These are phyloP conservation scores for Campylorhamphus procurvoides DNA, from an alignment of 2,113 vertebrate species.

Conservation along the genomic window DNA sequence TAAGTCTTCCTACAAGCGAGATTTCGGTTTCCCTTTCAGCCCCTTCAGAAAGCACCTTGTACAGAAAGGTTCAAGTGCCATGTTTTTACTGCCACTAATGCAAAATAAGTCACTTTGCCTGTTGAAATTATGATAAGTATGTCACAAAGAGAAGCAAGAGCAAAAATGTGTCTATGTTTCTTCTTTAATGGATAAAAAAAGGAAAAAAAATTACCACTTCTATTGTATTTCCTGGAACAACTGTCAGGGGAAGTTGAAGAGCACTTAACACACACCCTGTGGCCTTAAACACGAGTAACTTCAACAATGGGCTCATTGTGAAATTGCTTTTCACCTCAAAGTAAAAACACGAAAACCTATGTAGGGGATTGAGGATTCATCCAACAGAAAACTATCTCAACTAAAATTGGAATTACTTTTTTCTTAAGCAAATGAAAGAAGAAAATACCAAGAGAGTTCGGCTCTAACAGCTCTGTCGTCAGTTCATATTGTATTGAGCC, in stretches of 20 bases:
- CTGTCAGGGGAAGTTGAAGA: neutral
- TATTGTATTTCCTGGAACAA: slow-evolving; percentile 23
- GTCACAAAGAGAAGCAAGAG: neutral
- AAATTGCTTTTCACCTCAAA: neutral
- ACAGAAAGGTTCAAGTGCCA: neutral
- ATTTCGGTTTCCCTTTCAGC: neutral
- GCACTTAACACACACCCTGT: neutral
- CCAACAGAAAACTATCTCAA: neutral
- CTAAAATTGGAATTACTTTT: neutral
- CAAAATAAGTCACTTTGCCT: neutral
- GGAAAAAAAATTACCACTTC: neutral
- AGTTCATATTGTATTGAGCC: neutral
- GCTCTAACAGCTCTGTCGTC: neutral
- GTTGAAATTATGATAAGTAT: neutral
- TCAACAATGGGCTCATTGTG: neutral
- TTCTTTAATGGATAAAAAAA: slow-evolving; percentile 1
- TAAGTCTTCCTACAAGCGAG: neutral
- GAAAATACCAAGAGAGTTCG: neutral
- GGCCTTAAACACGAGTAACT: neutral
- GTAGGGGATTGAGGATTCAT: neutral
- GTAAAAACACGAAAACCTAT: neutral
- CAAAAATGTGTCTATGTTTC: neutral
- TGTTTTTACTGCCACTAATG: slow-evolving; percentile 1
- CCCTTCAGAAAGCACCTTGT: neutral
- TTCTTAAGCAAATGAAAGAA: neutral